phyloP scores from a whole-genome alignment of 2,113 vertebrate species.

The Bucco capensis region DNA sequence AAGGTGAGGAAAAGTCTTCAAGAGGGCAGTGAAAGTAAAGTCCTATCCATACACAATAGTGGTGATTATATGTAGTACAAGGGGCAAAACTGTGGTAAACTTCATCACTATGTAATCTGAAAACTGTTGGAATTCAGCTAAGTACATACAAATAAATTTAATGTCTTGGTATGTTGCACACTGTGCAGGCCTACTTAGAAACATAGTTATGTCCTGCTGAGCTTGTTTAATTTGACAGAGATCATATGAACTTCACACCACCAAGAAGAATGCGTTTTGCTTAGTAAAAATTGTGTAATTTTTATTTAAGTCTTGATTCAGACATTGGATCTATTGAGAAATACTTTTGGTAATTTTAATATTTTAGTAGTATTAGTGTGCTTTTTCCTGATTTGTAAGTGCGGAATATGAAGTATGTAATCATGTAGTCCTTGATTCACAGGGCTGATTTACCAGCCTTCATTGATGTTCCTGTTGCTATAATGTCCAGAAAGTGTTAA shows the following conservation, averaged over 20 bases:
- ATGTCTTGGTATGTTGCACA: neutral
- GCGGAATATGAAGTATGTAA: neutral
- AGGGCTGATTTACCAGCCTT: neutral
- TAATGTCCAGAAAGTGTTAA: neutral
- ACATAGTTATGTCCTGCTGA: neutral
- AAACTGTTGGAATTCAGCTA: neutral
- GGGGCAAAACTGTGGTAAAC: neutral
- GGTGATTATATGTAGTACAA: neutral
- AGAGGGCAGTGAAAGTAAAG: neutral
- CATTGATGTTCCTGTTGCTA: neutral
- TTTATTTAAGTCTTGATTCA: neutral
- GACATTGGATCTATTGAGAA: neutral
- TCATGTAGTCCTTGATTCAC: neutral
- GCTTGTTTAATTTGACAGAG: neutral
- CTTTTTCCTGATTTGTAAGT: neutral
- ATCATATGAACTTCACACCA: neutral
- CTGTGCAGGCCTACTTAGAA: neutral
- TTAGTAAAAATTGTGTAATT: neutral
- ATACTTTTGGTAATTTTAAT: neutral
- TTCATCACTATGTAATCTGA: neutral
- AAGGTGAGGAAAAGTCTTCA: neutral
- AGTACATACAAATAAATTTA: neutral
- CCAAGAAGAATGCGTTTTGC: neutral
- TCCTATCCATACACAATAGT: rapidly evolving
- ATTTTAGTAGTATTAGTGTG: neutral